Evolutionary conservation across 1,140 invertebrate genomes (phyloP), one percentile per base, ranked within the genome.

Genomic region (Ips typographus): DNA sequence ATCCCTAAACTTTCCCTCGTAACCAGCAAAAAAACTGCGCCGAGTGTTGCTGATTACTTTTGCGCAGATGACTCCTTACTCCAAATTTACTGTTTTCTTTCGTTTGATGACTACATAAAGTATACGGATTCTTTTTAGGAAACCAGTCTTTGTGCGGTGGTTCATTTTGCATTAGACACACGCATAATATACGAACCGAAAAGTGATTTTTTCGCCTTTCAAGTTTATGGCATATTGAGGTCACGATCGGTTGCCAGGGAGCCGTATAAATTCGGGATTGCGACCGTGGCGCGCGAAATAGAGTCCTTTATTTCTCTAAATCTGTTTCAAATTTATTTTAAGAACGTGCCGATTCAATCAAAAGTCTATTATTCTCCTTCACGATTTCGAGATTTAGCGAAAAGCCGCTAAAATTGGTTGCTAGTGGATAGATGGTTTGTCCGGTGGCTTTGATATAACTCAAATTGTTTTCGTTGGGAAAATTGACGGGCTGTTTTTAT

Each of bases 271-370:
- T 66, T 58, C 42, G 41, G 58, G 53, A 66, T 47, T 66, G 39
- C 44, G 57, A 42, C 42, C 41, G 42, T 37, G 64, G 64, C 53
- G 37, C 64, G 44, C n/a, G 53, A 66, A 66, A 66, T 66, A 66
- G 53, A 66, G 22, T 66, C 40, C 52, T 58, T 66, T 66, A 66
- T 58, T 66, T 66, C 64, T 56, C 53, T 66, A 66, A 58, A 66
- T 66, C 53, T 66, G 64, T 58, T 58, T 66, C 53, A 58, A 66
- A 66, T 66, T 66, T 66, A 66, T 66, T 66, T 66, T 66, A 56
- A 47, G 42, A 38, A 66, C 64, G 42, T 66, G 42, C 53, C 42
- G 64, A 58, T 66, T 57, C 64, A 66, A 66, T 66, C 64, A 66
- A 40, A 57, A 47, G 43, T 36, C 53, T 47, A 66, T 66, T 66